Evolutionary conservation across 2,797 vertebrate genomes (phyloP).

Genomic region (Odontamblyopus rebecca): DNA sequence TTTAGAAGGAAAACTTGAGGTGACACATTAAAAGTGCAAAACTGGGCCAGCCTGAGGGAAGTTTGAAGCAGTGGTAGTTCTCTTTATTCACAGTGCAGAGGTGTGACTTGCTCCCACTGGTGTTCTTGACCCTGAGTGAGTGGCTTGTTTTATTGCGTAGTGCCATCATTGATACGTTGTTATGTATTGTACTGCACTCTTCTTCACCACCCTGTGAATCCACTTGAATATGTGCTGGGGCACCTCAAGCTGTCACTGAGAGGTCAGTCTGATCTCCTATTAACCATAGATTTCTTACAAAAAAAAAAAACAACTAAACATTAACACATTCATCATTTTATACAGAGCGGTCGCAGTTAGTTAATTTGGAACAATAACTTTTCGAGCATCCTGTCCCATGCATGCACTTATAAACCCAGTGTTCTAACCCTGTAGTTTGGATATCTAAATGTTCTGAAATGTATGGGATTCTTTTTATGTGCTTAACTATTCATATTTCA

Average conservation of each 20-base stretch:
- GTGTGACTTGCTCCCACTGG: constrained; percentile 24
- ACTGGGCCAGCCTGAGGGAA: constrained; percentile 52
- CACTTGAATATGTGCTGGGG: constrained; percentile 9
- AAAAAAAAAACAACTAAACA: no score
- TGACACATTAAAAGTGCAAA: constrained; percentile 66
- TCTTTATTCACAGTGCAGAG: constrained; percentile 48
- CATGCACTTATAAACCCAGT: no score
- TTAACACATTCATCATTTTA: no score
- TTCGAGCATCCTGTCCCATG: no score
- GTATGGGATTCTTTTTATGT: no score
- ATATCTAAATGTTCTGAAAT: no score
- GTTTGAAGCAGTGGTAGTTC: constrained; percentile 38
- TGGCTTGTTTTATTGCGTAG: constrained; percentile 12
- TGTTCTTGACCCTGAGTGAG: constrained; percentile 47
- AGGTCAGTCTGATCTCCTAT: constrained; percentile 18
- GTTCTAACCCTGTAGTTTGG: no score
- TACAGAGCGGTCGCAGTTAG: no score
- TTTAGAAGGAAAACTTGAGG: constrained; percentile 59
- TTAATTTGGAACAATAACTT: no score
- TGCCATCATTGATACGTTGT: no score
- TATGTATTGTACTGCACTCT: constrained; percentile 26
- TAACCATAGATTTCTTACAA: constrained; percentile 1
- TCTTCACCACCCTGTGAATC: neutral
- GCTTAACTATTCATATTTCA: no score
- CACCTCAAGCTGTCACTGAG: constrained; percentile 28